Percentiles rank a stretch among this genome's conserved stretches.
phyloP scores from a whole-genome alignment of 2,113 vertebrate species.

The Clarias batrachus region DNA sequence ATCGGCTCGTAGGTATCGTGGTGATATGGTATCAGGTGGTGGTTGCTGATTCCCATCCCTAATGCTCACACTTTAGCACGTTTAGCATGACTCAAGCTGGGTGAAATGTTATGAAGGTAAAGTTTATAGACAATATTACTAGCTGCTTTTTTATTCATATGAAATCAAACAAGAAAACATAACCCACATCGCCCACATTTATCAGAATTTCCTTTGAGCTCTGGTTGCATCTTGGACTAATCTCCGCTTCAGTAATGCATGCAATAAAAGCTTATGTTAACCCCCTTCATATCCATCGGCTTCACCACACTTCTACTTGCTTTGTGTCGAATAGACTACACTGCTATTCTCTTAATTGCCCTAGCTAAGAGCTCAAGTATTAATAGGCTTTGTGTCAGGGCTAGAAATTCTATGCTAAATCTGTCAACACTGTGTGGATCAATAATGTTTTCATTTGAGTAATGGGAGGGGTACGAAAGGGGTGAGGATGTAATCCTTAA shows the following conservation, averaged over 20 bases:
- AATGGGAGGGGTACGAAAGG: neutral
- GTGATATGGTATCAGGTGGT: too few species aligned
- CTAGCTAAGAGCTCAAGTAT: neutral
- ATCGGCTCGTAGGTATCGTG: too few species aligned
- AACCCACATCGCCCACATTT: neutral
- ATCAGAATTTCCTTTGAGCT: neutral
- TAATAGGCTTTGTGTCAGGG: neutral
- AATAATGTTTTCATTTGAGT: slow-evolving; percentile 39
- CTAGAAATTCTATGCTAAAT: slow-evolving; percentile 25
- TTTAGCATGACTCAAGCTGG: neutral
- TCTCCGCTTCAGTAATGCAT: neutral
- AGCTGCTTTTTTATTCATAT: neutral
- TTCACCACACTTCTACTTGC: neutral
- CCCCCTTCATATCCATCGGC: neutral
- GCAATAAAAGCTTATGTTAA: neutral
- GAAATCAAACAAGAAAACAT: neutral
- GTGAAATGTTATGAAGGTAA: neutral
- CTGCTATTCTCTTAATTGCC: neutral
- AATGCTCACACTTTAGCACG: neutral
- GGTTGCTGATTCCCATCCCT: too few species aligned
- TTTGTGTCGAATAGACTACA: neutral
- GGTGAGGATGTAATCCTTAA: slow-evolving; percentile 12
- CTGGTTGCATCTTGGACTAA: neutral
- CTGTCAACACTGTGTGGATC: slow-evolving; percentile 43
- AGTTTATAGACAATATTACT: neutral